Evolutionary conservation across 1,140 invertebrate species (phyloP), one percentile per base, ranked within the genome.

Genomic region (Helicoverpa armigera): DNA sequence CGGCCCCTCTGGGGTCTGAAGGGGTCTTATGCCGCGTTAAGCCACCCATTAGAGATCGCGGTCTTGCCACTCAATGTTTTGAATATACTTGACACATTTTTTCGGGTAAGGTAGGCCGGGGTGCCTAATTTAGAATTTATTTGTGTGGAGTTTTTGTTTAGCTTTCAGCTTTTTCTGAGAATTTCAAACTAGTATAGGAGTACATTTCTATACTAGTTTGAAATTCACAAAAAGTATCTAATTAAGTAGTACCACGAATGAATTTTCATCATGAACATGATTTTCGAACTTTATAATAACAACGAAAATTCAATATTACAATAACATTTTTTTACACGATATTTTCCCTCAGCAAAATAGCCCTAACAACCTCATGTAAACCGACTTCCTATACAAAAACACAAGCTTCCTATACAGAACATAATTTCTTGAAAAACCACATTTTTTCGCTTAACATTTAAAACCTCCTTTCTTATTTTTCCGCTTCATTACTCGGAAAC

Each of bases 61-160:
- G 50, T 54, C 69, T 72, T 53, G 50, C 69, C 69, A 72, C 69
- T 72, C 69, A 54, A 72, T 72, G 69, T 72, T 72, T 72, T 72
- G 69, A 72, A 72, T 29, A 72, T 11, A 51, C 69, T 72, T 72
- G 69, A 72, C 69, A 72, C 69, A 72, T 72, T 72, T 72, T 72
- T 72, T 53, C 48, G 18, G 13, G 48, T 31, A 29, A 72, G 48
- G 69, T 72, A 7, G 29, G 63, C 14, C 43, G 14, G 9, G 50
- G 3, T 5, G 23, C 50, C 50, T 72, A 54, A 72, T 72, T 72
- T 72, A 31, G 50, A 54, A 29, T 63, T 29, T 31, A 63, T 51
- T 72, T 43, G 35, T 43, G 5, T 43, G 1, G 5, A 43, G 35
- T 43, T 43, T 7, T 43, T 43, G 35, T 43, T 43, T 43, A 23